These are phyloP conservation scores for Podarcis muralis DNA, from an alignment of 2,113 vertebrate species.

Conservation along the genomic window DNA sequence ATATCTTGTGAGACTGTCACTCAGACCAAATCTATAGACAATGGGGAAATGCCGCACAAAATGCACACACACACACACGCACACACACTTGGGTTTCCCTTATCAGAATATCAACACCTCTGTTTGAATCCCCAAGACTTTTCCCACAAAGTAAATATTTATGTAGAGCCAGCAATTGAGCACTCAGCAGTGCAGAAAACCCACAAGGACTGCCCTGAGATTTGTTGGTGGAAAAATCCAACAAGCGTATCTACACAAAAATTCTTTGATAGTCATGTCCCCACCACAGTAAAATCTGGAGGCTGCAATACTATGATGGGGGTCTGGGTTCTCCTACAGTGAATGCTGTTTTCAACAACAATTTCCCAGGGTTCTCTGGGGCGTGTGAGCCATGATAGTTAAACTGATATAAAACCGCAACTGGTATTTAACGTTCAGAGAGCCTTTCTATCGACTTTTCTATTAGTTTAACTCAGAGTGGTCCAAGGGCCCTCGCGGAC, in stretches of 20 bases:
- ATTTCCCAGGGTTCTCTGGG: background rate
- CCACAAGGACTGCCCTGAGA: too few species aligned
- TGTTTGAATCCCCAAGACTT: background rate
- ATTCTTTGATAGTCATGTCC: too few species aligned
- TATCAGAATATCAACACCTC: background rate
- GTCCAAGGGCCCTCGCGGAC: too few species aligned
- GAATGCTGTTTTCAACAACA: background rate
- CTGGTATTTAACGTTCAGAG: background rate
- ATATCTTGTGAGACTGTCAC: conserved; percentile 18
- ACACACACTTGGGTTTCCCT: background rate
- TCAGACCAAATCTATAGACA: conserved; percentile 18
- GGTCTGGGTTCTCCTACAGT: background rate
- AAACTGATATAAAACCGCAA: background rate
- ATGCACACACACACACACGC: background rate
- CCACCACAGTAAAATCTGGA: too few species aligned
- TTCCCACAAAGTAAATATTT: background rate
- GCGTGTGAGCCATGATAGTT: background rate
- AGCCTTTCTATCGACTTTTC: background rate
- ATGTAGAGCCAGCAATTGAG: background rate
- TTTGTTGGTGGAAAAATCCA: background rate
- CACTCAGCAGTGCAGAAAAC: background rate
- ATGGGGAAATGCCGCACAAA: background rate
- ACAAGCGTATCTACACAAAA: background rate
- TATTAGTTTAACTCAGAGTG: background rate
- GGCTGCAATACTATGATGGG: too few species aligned